Evolutionary conservation across 2,113 vertebrate species (phyloP).

Genomic region (Gopherus evgoodei): DNA sequence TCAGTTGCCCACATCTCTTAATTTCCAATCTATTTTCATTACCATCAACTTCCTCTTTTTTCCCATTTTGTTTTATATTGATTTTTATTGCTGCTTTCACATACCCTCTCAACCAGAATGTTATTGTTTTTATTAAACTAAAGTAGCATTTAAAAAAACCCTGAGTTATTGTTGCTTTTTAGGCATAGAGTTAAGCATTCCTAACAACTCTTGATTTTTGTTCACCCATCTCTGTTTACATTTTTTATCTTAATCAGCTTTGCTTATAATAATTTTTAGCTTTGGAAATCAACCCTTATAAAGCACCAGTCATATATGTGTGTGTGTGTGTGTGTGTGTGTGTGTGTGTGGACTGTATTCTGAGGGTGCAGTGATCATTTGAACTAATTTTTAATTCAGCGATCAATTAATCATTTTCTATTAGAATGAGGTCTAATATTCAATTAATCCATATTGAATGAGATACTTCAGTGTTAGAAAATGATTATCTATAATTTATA

Average conservation of each 20-base stretch:
- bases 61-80: too few species aligned
- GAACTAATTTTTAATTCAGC: not conserved
- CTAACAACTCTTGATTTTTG: not conserved
- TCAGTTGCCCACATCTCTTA: not conserved
- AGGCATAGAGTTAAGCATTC: not conserved
- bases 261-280: not conserved
- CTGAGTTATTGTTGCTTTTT: not conserved
- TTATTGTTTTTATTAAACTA: not conserved
- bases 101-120: too few species aligned
- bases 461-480: not conserved
- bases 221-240: not conserved
- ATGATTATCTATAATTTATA: not conserved
- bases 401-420: not conserved
- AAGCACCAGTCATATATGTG: fast-evolving
- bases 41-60: not conserved
- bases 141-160: not conserved
- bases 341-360: not conserved
- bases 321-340: fast-evolving
- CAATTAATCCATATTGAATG: not conserved
- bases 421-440: not conserved
- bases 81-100: not conserved
- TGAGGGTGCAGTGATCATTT: not conserved
- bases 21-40: not conserved
- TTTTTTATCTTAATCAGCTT: not conserved
- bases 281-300: not conserved